Percentiles rank a stretch among this genome's conserved stretches.
These are phyloP conservation scores for Neodiprion virginianus DNA, from an alignment of 1,140 invertebrate genomes.

Conservation along the genomic window DNA sequence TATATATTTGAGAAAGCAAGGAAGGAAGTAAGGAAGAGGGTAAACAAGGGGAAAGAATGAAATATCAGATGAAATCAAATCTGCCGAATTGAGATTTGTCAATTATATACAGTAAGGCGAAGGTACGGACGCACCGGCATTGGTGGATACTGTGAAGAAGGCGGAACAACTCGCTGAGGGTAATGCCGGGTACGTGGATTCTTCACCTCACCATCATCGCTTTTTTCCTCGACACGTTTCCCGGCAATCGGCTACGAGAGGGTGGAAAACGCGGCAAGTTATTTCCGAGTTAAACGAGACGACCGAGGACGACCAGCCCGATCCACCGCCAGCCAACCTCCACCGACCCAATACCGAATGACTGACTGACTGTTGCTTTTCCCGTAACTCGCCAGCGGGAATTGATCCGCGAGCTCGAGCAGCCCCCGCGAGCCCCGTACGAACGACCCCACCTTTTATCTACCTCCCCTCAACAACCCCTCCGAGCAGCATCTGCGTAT, in stretches of 20 bases:
- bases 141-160: background rate
- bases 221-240: background rate
- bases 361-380: constrained; percentile 44
- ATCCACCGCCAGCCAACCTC: constrained; percentile 11
- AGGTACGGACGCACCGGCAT: background rate
- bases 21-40: background rate
- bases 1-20: background rate
- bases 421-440: constrained; percentile 29
- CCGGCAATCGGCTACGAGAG: background rate
- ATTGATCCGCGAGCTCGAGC: constrained; percentile 43
- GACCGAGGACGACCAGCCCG: background rate
- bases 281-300: background rate
- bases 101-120: too few species aligned
- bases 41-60: too few species aligned
- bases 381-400: constrained; percentile 35
- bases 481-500: background rate
- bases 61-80: too few species aligned
- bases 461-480: constrained; percentile 20
- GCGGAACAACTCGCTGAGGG: background rate
- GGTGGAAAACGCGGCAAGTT: background rate
- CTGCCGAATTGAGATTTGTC: too few species aligned
- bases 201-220: background rate
- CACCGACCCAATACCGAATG: constrained; percentile 27
- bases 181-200: background rate
- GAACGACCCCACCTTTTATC: constrained; percentile 17